Percentiles rank a stretch among this genome's conserved stretches.
phyloP scores from a whole-genome alignment of 2,797 vertebrate species.

The Salmo trutta region DNA sequence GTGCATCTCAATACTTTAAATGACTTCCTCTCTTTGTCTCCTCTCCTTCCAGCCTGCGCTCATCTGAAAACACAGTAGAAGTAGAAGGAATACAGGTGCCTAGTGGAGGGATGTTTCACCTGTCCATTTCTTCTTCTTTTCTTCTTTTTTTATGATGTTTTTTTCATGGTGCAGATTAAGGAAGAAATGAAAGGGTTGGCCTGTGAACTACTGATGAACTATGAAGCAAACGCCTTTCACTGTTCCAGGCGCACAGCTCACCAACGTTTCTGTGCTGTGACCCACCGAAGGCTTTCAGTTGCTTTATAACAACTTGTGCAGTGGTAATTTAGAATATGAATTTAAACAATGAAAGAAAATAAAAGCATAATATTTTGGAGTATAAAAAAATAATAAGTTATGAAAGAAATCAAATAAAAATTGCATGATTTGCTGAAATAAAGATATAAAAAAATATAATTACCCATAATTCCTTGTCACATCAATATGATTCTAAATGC shows the following conservation, averaged over 20 bases:
- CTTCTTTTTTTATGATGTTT: too few species aligned
- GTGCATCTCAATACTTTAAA: background rate
- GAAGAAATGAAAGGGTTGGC: background rate
- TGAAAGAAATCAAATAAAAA: background rate
- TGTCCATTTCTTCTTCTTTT: background rate
- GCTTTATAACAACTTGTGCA: background rate
- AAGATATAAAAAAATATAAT: background rate
- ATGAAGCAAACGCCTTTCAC: background rate
- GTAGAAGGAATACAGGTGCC: background rate
- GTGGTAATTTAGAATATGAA: background rate
- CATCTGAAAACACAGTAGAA: background rate
- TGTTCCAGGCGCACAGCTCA: background rate
- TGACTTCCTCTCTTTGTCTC: background rate
- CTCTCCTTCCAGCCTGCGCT: background rate
- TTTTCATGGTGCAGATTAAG: background rate
- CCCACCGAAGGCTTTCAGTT: background rate
- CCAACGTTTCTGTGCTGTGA: background rate
- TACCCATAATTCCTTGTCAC: background rate
- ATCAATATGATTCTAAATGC: background rate
- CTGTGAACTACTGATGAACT: background rate
- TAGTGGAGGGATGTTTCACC: background rate
- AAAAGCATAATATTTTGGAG: background rate
- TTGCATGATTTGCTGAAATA: background rate
- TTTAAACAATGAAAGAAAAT: background rate
- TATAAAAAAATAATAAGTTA: background rate